These are phyloP conservation scores for Mus caroli DNA, from an alignment of 2,797 vertebrate genomes.

Conservation along the genomic window DNA sequence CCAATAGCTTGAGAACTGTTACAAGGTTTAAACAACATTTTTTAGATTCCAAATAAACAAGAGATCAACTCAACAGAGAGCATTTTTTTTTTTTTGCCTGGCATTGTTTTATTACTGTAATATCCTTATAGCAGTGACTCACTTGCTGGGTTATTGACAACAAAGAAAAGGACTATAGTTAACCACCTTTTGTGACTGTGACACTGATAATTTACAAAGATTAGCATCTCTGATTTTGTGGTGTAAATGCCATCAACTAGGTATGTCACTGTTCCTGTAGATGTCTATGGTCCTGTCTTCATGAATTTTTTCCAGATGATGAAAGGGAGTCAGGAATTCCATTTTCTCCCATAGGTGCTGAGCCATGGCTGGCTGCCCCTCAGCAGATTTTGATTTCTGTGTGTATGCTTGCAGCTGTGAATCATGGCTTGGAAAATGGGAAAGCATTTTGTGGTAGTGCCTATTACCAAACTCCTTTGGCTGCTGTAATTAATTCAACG, in stretches of 20 bases:
- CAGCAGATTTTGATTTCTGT: background rate
- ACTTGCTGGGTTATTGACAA: conserved; percentile 71
- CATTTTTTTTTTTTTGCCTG: conserved; percentile 41
- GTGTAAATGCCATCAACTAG: background rate
- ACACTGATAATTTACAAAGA: conserved; percentile 68
- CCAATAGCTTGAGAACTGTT: conserved; percentile 68
- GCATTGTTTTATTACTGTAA: conserved; percentile 78
- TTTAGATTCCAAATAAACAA: conserved; percentile 72
- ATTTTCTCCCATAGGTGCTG: conserved; percentile 9
- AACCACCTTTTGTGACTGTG: conserved; percentile 47
- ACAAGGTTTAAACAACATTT: conserved; percentile 51
- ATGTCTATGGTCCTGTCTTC: conserved; percentile 10
- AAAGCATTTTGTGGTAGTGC: conserved; percentile 24
- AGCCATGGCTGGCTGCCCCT: conserved; percentile 25
- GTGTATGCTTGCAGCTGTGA: conserved; percentile 37
- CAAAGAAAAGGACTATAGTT: conserved; percentile 33
- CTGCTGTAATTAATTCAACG: conserved; percentile 73
- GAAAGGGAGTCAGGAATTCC: conserved; percentile 6
- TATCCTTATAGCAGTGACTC: conserved; percentile 73
- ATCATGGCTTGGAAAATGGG: conserved; percentile 57
- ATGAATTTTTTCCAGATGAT: background rate
- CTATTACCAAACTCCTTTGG: conserved; percentile 67
- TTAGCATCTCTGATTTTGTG: conserved; percentile 61
- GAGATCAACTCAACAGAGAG: conserved; percentile 70
- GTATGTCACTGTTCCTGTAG: background rate